Evolutionary conservation across 2,888 invertebrate genomes (phyloP), one percentile per base, ranked within the genome.

Genomic region (Ecliptopera silaceata): DNA sequence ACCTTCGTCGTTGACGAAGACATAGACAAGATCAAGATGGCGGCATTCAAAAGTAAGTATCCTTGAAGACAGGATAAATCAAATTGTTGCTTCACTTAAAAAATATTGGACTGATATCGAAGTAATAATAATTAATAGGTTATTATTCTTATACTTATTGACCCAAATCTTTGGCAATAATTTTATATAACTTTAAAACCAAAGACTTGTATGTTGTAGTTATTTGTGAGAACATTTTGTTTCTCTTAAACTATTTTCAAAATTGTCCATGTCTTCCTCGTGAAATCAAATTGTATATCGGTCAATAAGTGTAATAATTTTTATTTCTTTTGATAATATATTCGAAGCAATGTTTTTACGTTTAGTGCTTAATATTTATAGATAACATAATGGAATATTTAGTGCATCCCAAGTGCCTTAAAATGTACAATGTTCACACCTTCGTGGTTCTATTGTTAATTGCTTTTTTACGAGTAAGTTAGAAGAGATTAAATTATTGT

Each of bases 401-500:
- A 79, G 85, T 82, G 85, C 90, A 88, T 86, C 85, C 75, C 82
- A 86, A 84, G 90, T 90, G 90, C 90, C 89, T 90, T 90, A 85
- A 82, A 82, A 80, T 88, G 88, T 89, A 89, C 87, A 88, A 89
- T 86, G 76, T 84, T 84, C 80, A 79, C 75, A 79, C 77, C 73
- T 76, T 80, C 76, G 79, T 84, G 90, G 86, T 88, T 86, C 86
- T 88, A 84, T 79, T 88, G 87, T 89, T 89, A 85, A 81, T 72
- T 82, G 84, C 84, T 88, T 86, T 79, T 75, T 77, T 77, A 65
- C 72, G 80, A 80, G 77, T 82, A 83, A 83, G 82, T 80, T 86
- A 86, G 86, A 86, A 80, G 88, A 90, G 88, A 90, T 89, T 90
- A 90, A 90, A 89, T 89, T 89, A 90, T 90, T 90, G 89, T 90